Evolutionary conservation across 2,888 invertebrate species (phyloP), one percentile per base, ranked within the genome.

Genomic region (Shargacucullia verbasci): DNA sequence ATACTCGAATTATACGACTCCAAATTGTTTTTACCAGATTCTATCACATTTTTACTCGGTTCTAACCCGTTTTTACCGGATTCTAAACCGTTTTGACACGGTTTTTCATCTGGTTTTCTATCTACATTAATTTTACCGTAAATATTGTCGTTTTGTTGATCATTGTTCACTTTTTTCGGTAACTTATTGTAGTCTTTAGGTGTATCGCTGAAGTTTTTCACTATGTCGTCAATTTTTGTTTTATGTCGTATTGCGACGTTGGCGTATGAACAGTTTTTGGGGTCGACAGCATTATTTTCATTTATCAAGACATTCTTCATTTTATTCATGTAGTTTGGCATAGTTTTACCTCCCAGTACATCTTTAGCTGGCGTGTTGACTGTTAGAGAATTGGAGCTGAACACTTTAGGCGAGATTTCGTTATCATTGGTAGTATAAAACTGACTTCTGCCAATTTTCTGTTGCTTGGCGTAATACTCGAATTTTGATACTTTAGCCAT

Each of bases 311-410:
- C 70, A 3, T 78, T 75, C 12, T 72, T 95, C 87, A 58, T 94
- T 84, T 89, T 95, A 87, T 95, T 95, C 46, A 96, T 95, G 75
- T 95, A 96, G 70, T 95, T 96, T 14, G 94, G 94, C 3, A 91
- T 63, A 0, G 95, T 91, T 79, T 95, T 95, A 8, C 95, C 95
- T 0, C 97, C 97, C 31, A 97, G 86, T 0, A 97, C 97, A 73
- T 97, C 97, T 86, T 96, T 97, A 0, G 97, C 97, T 0, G 97
- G 97, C 4, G 97, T 97, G 72, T 96, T 97, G 0, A 97, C 96
- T 0, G 97, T 97, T 8, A 97, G 86, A 7, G 96, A 95, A 79
- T 97, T 97, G 0, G 97, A 95, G 15, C 96, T 96, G 75, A 98
- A 98, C 0, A 98, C 97, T 91, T 98, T 98, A 0, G 97, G 97